These are phyloP conservation scores for Tiphia femorata DNA, from an alignment of 2,888 invertebrate genomes.

Conservation along the genomic window DNA sequence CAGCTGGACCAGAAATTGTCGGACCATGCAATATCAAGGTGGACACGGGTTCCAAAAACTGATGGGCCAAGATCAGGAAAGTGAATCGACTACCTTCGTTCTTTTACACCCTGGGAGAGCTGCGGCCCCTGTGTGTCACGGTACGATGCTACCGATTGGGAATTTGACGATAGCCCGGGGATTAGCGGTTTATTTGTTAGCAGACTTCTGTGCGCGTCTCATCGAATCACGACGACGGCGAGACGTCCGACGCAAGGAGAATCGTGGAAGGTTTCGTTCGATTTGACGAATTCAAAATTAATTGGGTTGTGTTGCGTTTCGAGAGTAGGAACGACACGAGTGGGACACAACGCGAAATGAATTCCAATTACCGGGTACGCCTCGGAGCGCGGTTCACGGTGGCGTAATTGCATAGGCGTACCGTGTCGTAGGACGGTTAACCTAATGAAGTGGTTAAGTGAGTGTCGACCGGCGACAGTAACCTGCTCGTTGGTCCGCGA, in stretches of 20 bases:
- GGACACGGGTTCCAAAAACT: constrained; percentile 37
- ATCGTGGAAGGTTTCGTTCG: too few relatives aligned
- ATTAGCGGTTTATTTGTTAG: too few relatives aligned
- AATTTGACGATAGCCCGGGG: too few relatives aligned
- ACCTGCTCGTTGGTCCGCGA: constrained; percentile 17
- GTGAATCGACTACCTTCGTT: constrained; percentile 25
- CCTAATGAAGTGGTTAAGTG: constrained; percentile 43
- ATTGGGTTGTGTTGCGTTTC: too few relatives aligned
- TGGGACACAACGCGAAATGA: constrained; percentile 33
- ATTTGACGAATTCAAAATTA: too few relatives aligned
- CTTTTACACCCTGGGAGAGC: constrained; percentile 11
- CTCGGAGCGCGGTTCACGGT: constrained; percentile 43
- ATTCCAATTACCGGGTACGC: constrained; percentile 48
- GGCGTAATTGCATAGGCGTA: constrained; percentile 41
- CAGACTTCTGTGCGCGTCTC: too few relatives aligned
- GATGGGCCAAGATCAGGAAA: constrained; percentile 28
- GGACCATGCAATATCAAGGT: constrained; percentile 40
- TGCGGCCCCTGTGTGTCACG: too few relatives aligned
- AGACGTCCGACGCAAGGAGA: too few relatives aligned
- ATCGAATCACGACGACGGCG: not conserved
- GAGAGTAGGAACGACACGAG: too few relatives aligned
- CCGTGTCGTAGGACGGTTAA: constrained; percentile 35
- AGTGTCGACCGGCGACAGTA: constrained; percentile 22
- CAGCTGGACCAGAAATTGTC: constrained; percentile 34
- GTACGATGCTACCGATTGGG: too few relatives aligned